Evolutionary conservation across 1,140 invertebrate genomes (phyloP), one percentile per base, ranked within the genome.

Genomic region (Acyrthosiphon pisum): DNA sequence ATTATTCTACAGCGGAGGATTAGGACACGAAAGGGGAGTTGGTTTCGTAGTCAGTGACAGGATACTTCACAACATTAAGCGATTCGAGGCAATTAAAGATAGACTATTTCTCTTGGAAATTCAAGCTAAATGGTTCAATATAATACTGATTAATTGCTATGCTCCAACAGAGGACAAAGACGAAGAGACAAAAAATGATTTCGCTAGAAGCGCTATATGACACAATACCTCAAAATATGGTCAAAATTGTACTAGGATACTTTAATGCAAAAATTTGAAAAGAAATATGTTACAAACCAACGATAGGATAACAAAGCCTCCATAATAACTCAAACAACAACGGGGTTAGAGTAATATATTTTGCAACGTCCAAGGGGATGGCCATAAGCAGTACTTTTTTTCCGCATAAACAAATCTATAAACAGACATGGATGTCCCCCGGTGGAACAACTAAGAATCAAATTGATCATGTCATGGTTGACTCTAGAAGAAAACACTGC

Each of bases 261-360:
- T 50, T 56, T 46, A 94, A 94, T 93, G 94, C 94, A 48, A 93
- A 93, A 90, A 86, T 93, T 86, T 91, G 94, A 11, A 93, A 81
- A 93, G 37, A 94, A 91, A 60, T 60, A 35, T 44, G 8, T 44
- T 94, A 76, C 87, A 93, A 23, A 41, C n/a, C 22, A 48, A 94
- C 91, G 76, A 94, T 95, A 94, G 35, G 95, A 94, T 91, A 95
- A 89, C 68, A 95, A 93, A 88, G 95, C 94, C 90, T 94, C 94
- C 94, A 95, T 94, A 41, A 93, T n/a, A n/a, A n/a, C n/a, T n/a
- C n/a, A n/a, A n/a, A n/a, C n/a, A n/a, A n/a, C n/a, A n/a, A n/a
- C n/a, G n/a, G n/a, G n/a, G n/a, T n/a, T n/a, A n/a, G n/a, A n/a
- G n/a, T n/a, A n/a, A n/a, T n/a, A n/a, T n/a, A n/a, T n/a, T n/a